Evolutionary conservation across 2,888 invertebrate genomes (phyloP), one percentile per base, ranked within the genome.

Genomic region (Orthonychiurus folsomi): DNA sequence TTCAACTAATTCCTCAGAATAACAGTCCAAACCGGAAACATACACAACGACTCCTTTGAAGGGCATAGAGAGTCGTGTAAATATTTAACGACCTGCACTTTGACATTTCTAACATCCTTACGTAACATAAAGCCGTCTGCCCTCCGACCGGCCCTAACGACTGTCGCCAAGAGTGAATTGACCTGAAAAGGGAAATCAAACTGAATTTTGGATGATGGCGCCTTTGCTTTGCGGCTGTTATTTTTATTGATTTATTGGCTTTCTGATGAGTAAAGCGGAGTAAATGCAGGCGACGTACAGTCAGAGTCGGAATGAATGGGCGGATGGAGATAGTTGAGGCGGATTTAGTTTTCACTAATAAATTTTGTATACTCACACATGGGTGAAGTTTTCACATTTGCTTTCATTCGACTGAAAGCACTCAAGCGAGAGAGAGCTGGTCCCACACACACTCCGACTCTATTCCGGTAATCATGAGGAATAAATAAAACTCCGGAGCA

Each of bases 71-170:
- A 37, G 15, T 37, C 37, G 5, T 37, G 15, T 37, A 37, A 37
- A 37, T 37, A 37, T 37, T 37, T 37, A 37, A 37, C 37, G 37
- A 37, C 37, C 37, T 37, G 37, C 37, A 37, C 37, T 37, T 37
- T 37, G 37, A 37, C 37, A 37, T 37, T 5, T 37, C 37, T 37
- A n/a, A n/a, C 37, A 9, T 37, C 15, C 37, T 15, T 9, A 37
- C 37, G 15, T 9, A 37, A 37, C 37, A 9, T 37, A 37, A 37
- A 5, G 15, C 9, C 37, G 37, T 15, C 37, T 9, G 15, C n/a
- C 5, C 37, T 37, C 37, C 37, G 5, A 15, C 37, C 15, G 37
- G 37, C 37, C 37, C 9, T 9, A 9, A 15, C 37, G 9, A 37
- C 37, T 37, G 37, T 37, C n/a, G n/a, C n/a, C n/a, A n/a, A n/a